These are phyloP conservation scores for Apostichopus parvimensis DNA, from an alignment of 35 echinoderm and acorn worm genomes.

Conservation along the genomic window DNA sequence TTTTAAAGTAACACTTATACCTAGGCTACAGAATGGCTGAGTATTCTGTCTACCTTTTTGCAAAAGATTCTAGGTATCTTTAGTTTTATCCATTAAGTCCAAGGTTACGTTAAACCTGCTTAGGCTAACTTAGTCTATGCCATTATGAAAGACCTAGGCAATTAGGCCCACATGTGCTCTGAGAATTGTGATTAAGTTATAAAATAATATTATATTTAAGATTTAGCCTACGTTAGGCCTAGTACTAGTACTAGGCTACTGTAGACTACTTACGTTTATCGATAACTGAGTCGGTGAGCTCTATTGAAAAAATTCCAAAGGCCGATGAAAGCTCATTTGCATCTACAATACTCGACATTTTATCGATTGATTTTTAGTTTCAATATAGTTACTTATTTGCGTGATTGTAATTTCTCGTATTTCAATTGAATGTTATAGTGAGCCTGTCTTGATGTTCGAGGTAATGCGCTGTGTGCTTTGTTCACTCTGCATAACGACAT, in stretches of 20 bases:
- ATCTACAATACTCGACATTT: conserved; percentile 38
- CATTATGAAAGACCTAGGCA: too few relatives aligned
- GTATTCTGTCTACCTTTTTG: too few relatives aligned
- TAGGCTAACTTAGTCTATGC: too few relatives aligned
- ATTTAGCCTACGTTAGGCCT: too few relatives aligned
- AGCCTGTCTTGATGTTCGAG: too few relatives aligned
- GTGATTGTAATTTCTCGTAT: neutral
- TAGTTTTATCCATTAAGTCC: too few relatives aligned
- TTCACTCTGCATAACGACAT: neutral
- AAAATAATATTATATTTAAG: too few relatives aligned
- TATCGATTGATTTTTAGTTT: neutral
- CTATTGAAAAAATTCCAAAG: conserved; percentile 73
- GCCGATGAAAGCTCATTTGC: conserved; percentile 69
- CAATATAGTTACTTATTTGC: neutral
- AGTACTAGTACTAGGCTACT: too few relatives aligned
- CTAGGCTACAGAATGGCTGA: neutral
- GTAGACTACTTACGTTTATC: conserved; percentile 71
- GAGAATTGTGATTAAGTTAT: too few relatives aligned
- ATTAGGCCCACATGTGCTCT: too few relatives aligned
- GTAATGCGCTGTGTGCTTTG: neutral
- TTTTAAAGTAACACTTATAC: neutral
- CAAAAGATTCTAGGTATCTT: too few relatives aligned
- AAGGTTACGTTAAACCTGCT: neutral
- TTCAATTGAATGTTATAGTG: too few relatives aligned
- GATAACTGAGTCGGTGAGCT: conserved; percentile 53